phyloP scores from a whole-genome alignment of 2,113 vertebrate genomes.

The Sylvietta virens region DNA sequence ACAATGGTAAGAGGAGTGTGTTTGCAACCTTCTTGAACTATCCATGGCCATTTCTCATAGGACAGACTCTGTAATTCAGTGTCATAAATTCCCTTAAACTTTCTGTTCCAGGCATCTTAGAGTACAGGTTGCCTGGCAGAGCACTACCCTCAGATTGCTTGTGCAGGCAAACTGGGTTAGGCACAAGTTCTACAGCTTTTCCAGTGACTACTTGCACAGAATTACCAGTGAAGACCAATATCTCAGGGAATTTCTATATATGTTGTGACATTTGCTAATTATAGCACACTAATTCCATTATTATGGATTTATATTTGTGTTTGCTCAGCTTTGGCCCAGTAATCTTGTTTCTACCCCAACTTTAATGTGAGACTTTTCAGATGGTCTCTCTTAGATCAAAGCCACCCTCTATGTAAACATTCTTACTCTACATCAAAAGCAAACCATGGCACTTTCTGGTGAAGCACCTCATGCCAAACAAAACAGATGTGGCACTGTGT shows the following conservation, averaged over 20 bases:
- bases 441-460: background rate
- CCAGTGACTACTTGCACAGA: background rate
- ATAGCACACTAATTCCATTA: background rate
- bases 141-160: background rate
- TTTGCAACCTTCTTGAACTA: background rate
- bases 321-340: background rate
- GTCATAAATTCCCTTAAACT: background rate
- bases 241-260: background rate
- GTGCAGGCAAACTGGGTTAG: background rate
- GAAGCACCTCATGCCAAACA: background rate
- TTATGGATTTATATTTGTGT: background rate
- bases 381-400: background rate
- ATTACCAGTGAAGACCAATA: background rate
- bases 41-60: background rate
- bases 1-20: background rate
- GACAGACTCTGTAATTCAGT: background rate
- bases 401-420: background rate
- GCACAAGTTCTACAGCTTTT: background rate
- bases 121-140: background rate
- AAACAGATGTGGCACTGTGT: background rate
- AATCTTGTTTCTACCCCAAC: background rate
- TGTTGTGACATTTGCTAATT: background rate
- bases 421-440: background rate
- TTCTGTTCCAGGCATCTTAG: background rate
- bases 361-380: background rate